These are phyloP conservation scores for Chymomyza amoena DNA, from an alignment of 2,888 invertebrate species.

Conservation along the genomic window DNA sequence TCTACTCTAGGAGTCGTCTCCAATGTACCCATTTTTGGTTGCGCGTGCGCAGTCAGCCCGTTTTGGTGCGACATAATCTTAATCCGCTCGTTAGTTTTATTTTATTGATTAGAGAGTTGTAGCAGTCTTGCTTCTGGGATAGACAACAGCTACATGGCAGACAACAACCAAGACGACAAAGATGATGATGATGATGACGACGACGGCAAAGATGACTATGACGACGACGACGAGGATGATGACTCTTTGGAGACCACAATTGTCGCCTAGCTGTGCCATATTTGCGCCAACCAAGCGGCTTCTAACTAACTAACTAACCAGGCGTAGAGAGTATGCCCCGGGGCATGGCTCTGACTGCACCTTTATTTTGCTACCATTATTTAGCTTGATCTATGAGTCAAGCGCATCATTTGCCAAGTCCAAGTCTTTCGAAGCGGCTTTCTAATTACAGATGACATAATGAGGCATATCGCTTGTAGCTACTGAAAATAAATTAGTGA, in stretches of 20 bases:
- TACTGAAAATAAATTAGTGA: neutral
- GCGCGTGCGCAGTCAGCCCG: constrained; percentile 71
- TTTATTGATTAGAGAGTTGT: constrained; percentile 30
- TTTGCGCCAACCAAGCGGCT: constrained; percentile 49
- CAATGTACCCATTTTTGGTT: constrained; percentile 64
- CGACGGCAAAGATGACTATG: neutral
- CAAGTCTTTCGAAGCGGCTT: constrained; percentile 28
- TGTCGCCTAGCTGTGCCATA: constrained; percentile 75
- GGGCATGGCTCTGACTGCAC: constrained; percentile 22
- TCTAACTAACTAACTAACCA: neutral
- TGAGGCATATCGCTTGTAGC: neutral
- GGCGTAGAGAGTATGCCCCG: constrained; percentile 37
- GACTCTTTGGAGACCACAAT: constrained; percentile 74
- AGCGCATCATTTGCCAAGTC: constrained; percentile 49
- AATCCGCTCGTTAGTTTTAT: constrained; percentile 73
- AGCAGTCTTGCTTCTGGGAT: constrained; percentile 12
- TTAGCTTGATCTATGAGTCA: neutral
- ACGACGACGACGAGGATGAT: constrained; percentile 23
- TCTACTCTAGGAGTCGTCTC: constrained; percentile 20
- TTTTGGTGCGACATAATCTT: constrained; percentile 65
- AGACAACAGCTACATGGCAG: constrained; percentile 20
- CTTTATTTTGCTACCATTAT: neutral
- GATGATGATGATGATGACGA: constrained; percentile 33
- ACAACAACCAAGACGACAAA: neutral
- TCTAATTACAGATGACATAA: constrained; percentile 60